These are phyloP conservation scores for Drosophila kuntzei DNA, from an alignment of 2,888 invertebrate species.

Conservation along the genomic window DNA sequence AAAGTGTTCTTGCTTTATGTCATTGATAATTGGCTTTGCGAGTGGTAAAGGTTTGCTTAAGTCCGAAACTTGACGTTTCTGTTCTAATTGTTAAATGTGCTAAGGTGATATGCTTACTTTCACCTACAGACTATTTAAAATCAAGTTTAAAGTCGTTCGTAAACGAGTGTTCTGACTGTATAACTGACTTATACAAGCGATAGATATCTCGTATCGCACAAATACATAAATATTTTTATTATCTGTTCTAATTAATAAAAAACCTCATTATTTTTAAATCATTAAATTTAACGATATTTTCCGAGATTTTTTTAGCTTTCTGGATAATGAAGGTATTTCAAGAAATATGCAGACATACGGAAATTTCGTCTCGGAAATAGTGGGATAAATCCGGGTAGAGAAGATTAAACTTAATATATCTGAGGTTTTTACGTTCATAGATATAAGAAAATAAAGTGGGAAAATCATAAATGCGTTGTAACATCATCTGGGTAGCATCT, in stretches of 20 bases:
- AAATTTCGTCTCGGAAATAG: no score
- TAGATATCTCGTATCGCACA: not conserved
- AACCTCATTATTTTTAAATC: not conserved
- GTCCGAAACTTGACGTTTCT: not conserved
- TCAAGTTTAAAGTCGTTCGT: not conserved
- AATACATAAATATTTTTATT: not conserved
- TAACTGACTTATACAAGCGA: not conserved
- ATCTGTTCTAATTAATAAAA: not conserved
- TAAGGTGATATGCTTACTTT: not conserved
- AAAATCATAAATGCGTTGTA: not conserved
- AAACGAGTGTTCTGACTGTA: not conserved
- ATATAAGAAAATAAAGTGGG: not conserved
- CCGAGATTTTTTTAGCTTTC: no score
- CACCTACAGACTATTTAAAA: not conserved
- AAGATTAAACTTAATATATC: not conserved
- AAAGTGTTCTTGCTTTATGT: constrained; percentile 29
- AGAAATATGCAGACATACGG: no score
- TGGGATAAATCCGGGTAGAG: not conserved
- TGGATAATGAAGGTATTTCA: no score
- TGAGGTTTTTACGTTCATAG: not conserved
- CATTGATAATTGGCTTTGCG: constrained; percentile 31
- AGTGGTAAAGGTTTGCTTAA: constrained; percentile 4
- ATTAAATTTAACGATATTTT: not conserved
- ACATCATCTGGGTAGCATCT: constrained; percentile 5
- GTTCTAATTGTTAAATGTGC: not conserved